phyloP scores from a whole-genome alignment of 2,797 vertebrate species.

The Stomatorhinus walkeri region DNA sequence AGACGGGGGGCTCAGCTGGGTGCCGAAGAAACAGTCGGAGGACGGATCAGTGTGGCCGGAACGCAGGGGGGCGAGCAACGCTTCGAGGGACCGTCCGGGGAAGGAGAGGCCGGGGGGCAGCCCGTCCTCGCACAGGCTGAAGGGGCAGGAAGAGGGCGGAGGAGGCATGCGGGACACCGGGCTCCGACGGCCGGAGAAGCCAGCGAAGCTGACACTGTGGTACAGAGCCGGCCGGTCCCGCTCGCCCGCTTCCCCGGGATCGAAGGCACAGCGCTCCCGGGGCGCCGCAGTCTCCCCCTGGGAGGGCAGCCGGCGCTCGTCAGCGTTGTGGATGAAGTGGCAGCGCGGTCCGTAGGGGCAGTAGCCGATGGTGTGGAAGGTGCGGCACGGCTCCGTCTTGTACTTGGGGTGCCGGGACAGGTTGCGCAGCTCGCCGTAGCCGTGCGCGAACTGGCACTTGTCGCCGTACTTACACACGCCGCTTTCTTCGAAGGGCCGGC shows the following conservation, averaged over 20 bases:
- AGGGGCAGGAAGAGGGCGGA: conserved; percentile 60
- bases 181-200: conserved; percentile 66
- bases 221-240: conserved; percentile 70
- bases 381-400: conserved; percentile 76
- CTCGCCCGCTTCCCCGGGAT: conserved; percentile 49
- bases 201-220: conserved; percentile 81
- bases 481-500: conserved; percentile 71
- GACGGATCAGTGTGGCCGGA: conserved; percentile 56
- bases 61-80: conserved; percentile 73
- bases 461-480: conserved; percentile 71
- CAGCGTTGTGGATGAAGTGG: conserved; percentile 75
- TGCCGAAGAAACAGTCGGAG: conserved; percentile 54
- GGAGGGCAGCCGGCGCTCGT: conserved; percentile 64
- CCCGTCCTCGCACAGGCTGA: conserved; percentile 73
- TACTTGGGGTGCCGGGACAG: conserved; percentile 73
- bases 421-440: conserved; percentile 68
- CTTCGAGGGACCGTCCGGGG: conserved; percentile 78
- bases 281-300: conserved; percentile 15
- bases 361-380: conserved; percentile 73
- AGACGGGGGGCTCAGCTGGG: conserved; percentile 38
- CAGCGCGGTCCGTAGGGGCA: conserved; percentile 72
- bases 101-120: conserved; percentile 72
- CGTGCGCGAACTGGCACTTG: conserved; percentile 76
- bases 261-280: conserved; percentile 38
- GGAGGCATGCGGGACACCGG: conserved; percentile 76